Base-by-base conservation (phyloP, 2,113 vertebrate genomes). In the Eptesicus fuscus region DNA sequence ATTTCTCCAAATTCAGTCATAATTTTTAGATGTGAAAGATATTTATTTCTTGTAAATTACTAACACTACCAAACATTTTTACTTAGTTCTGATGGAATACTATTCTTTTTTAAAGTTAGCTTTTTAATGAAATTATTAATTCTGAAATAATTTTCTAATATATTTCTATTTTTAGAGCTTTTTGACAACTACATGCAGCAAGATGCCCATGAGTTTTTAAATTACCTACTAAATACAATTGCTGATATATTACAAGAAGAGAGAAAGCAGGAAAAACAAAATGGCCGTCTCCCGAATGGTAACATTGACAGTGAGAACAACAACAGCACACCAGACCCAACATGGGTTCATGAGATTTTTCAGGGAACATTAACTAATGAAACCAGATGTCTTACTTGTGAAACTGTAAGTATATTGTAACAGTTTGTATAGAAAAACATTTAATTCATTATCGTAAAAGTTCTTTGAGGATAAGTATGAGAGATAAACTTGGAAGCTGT, bases 121-220 rank as follows among this genome's bases (percentile, higher is more conserved):
- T 82, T 96, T 78, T 85, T 25, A 78, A 63, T 47, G n/a, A 74
- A 35, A 49, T 79, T 79, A 28, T 22, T 59, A 22, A 37, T 37
- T 92, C n/a, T 83, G 40, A 74, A 93, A 56, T 92, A 93, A 77
- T 80, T 82, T 42, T 37, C 67, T 92, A 65, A 35, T 73, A 1
- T 47, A 13, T 84, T 95, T 96, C 95, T 96, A 4, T 90, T 98
- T 73, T 40, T 98, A 99, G 99, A 99, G 77, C 98, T 99, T 95
- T 99, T 99, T 98, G 99, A 99, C 96, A 99, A 99, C 98, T 99
- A 99, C 98, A 99, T 99, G 99, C 99, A 99, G 97, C 99, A 99
- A 98, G 99, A 99, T 93, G 99, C 99, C 20, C 99, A 99, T 51
- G 99, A 99, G 69, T 99, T 99, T 98, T 98, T 99, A 93, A 99